Base-by-base conservation (phyloP, 2,888 invertebrate genomes). In the Andricus curvator region DNA sequence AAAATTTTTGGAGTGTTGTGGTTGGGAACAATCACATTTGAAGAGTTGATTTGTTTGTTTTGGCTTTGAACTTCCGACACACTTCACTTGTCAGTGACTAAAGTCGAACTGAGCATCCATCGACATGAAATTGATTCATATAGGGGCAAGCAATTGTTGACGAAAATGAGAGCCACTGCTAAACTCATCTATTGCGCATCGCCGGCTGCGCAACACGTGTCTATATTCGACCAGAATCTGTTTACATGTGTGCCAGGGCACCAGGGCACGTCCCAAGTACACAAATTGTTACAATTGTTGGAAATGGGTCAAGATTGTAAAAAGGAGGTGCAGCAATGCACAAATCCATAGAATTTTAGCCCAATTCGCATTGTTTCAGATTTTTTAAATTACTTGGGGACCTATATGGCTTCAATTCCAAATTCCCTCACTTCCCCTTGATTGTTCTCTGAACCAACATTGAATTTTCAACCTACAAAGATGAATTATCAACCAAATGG, bases 161-260 rank as follows among this genome's bases (percentile, higher is more conserved):
- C 20, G 79, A 56, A 48, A 15, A 68, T 78, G 51, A 65, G 80
- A 60, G 41, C n/a, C 70, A 17, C 51, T 48, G 51, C 11, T 41
- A 51, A 51, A 56, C 33, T 29, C 20, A 74, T 56, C 70, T 56
- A 51, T 51, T 78, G 88, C 91, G 89, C 89, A 88, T 60, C 78
- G 74, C 68, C 79, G 48, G 79, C 66, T 82, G 89, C 89, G 89
- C 90, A 90, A 85, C 91, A 91, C 91, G 91, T 91, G 91, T 87
- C 87, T 51, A 74, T 51, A 74, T 51, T 74, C 29, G 20, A 51
- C 29, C 51, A 51, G 70, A 51, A 29, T 70, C 25, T 70, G 25
- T 70, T 70, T 70, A 51, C 48, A 13, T 51, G 70, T 33, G 70
- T 74, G 51, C 29, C 70, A 29, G 25, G 22, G 25, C 68, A 51